Conservation (phyloP, 2,797 vertebrate genomes). For the Sarcoramphus papa region DNA sequence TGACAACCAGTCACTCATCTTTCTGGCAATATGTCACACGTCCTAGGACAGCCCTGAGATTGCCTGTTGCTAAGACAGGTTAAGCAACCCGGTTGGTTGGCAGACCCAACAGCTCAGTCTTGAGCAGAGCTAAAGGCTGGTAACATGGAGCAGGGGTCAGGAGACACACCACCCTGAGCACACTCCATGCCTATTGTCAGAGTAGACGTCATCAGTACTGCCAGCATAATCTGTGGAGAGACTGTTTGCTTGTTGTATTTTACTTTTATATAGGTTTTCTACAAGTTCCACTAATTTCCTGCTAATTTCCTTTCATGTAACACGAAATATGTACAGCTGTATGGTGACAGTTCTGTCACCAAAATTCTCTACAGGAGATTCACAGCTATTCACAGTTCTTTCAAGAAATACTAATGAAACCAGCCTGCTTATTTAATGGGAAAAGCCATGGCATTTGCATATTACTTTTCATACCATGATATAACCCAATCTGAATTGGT, state of each 20-base stretch:
- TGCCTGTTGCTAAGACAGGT: not conserved
- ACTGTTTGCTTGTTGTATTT: not conserved
- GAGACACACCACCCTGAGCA: not conserved
- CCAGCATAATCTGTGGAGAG: not conserved
- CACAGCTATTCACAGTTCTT: not conserved
- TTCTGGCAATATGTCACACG: not conserved
- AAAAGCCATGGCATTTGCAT: not conserved
- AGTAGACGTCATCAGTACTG: not conserved
- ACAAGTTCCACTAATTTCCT: not conserved
- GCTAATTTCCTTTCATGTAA: not conserved
- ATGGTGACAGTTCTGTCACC: not conserved
- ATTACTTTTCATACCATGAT: not conserved
- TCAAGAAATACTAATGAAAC: not conserved
- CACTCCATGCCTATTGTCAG: not conserved
- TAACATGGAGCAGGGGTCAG: accelerated
- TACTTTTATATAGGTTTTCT: not conserved
- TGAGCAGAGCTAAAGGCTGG: not conserved
- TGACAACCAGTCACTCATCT: not conserved
- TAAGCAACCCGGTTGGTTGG: not conserved
- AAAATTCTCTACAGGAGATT: not conserved
- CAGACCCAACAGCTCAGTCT: not conserved
- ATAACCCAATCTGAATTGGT: not conserved
- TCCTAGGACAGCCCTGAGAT: not conserved
- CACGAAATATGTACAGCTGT: not conserved
- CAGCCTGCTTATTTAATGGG: not conserved